Base-by-base conservation (phyloP, 2,888 invertebrate genomes). In the Rhagophthalmus giganteus region DNA sequence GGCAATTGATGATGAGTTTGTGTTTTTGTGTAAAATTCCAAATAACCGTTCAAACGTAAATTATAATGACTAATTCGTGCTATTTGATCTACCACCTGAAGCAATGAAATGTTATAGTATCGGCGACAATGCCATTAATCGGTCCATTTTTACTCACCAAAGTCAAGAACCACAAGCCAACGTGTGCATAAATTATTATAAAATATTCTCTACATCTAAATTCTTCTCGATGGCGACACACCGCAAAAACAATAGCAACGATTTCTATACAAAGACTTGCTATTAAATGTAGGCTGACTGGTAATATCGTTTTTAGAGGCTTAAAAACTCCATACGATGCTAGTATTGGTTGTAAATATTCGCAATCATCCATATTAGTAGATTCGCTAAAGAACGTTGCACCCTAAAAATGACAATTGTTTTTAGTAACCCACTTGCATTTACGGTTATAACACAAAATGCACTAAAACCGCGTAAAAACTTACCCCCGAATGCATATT, bases 11-110 rank as follows among this genome's bases (percentile, higher is more conserved):
- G 80, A 40, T 81, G 81, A 45, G 77, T 74, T 58, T 79, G 77
- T 0, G 81, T 83, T 5, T 80, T 78, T 49, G 83, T 81, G 68
- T 85, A 82, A 65, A 86, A 86, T 39, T 86, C 85, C 48, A 86
- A 76, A 63, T 86, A 86, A 1, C 87, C 86, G 63, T 80, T 79
- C 54, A 85, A 74, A 47, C 85, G 76, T 27, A 85, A 68, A 54
- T 77, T 74, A 52, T 84, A 80, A 63, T 87, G 87, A 61, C 77
- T 79, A 20, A 71, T 71, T 66, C 81, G 81, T 0, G 81, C 73
- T 35, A 81, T 67, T 64, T 81, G 79, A 71, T 86, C 81, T 46
- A 82, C 71, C 13, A 81, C 59, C 83, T 83, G 61, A 11, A 70
- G 35, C 61, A 41, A 51, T 2, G 27, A 14, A 14, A 48, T 7